Evolutionary conservation across 2,888 invertebrate species (phyloP), one percentile per base, ranked within the genome.

Genomic region (Meloe dianella): DNA sequence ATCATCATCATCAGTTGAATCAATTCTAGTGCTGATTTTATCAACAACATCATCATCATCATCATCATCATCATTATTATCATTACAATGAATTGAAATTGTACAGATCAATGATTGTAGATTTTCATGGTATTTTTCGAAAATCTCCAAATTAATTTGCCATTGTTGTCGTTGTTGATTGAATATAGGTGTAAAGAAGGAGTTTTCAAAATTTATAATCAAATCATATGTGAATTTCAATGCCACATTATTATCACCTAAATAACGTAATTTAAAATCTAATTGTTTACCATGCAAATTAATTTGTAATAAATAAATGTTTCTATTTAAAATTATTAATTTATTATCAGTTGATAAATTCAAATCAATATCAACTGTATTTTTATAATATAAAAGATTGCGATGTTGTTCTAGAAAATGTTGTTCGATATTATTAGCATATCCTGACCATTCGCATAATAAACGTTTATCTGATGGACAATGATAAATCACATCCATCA

Each of bases 371-470:
- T 66, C 64, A 8, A 79, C 66, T 1, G 68, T 68, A 60, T 77
- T 75, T 47, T 70, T 72, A 58, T 72, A 72, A 58, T 68, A 73
- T 27, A 79, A 61, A 7, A 80, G 68, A 32, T 77, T 74, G 59
- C 78, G 77, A 57, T 80, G 80, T 65, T 78, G 76, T 54, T 74
- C 67, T 59, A 73, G 74, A 65, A 80, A 80, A 64, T 80, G 80
- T n/a, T 75, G 74, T 24, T 75, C 69, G 56, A 80, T 79, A 58
- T 80, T 77, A 56, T 74, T 71, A 7, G 78, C 71, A 27, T 67
- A 61, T 24, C 80, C 80, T 72, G 77, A 76, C 80, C 80, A 80
- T 0, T 76, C 74, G 59, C 80, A 80, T 17, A 73, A 70, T 61
- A 78, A 73, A 60, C 77, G 77, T 70, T 74, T 76, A 61, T 79